Conservation (phyloP, 2,888 invertebrate species). For the Catocala nupta region DNA sequence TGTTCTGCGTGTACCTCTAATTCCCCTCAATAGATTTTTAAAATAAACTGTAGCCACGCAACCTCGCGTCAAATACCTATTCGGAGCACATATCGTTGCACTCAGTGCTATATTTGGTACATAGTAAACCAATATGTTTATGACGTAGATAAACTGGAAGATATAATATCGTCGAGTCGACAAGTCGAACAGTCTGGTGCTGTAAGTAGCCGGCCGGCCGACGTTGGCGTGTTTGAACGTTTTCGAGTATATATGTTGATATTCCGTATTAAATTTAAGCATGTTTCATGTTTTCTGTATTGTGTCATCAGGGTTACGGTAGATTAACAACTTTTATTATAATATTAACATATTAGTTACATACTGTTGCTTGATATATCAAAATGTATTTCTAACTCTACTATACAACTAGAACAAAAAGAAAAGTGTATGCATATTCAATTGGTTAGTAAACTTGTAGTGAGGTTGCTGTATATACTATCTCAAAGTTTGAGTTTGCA, state of each 20-base stretch:
- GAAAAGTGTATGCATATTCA: constrained; percentile 13
- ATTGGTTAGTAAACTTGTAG: constrained; percentile 23
- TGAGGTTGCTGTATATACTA: constrained; percentile 47
- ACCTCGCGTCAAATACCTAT: constrained; percentile 20
- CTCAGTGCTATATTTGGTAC: constrained; percentile 31
- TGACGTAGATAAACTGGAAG: constrained; percentile 41
- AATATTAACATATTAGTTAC: too few species aligned
- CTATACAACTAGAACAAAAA: constrained; percentile 2
- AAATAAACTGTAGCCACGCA: constrained; percentile 15
- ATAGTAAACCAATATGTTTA: constrained; percentile 45
- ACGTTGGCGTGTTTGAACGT: constrained; percentile 21
- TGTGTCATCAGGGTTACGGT: not conserved
- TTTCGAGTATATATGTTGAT: constrained; percentile 28
- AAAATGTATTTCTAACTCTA: not conserved
- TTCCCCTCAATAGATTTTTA: constrained; percentile 12
- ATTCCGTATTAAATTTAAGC: constrained; percentile 5
- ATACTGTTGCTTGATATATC: not conserved
- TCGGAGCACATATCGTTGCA: constrained; percentile 30
- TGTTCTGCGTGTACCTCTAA: constrained; percentile 1
- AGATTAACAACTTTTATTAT: too few species aligned
- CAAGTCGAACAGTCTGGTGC: constrained; percentile 36
- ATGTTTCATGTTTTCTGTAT: constrained; percentile 18
- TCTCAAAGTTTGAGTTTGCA: constrained; percentile 59
- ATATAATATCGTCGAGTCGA: constrained; percentile 39
- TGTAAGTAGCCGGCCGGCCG: constrained; percentile 26